phyloP scores from a whole-genome alignment of 2,888 invertebrate species.

The Hirtodrosophila alboralis region DNA sequence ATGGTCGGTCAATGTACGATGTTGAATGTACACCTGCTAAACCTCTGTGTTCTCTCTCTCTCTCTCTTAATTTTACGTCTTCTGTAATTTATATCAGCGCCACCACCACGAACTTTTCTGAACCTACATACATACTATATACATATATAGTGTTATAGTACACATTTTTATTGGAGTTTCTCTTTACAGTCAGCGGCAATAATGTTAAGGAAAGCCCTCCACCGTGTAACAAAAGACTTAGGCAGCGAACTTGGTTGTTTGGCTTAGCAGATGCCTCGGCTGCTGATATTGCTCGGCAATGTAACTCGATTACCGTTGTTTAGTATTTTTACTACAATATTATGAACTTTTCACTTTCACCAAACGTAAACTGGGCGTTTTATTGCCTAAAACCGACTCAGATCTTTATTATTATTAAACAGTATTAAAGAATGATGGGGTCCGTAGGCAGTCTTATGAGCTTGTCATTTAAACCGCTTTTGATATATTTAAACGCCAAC shows the following conservation, averaged over 20 bases:
- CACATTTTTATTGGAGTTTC: slow-evolving; percentile 38
- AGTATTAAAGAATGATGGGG: slow-evolving; percentile 9
- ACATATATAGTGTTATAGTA: too few relatives aligned
- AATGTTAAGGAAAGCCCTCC: slow-evolving; percentile 27
- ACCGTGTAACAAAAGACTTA: slow-evolving; percentile 21
- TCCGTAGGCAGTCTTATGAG: too few relatives aligned
- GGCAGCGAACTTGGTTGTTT: slow-evolving; percentile 21
- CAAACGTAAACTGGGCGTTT: slow-evolving; percentile 32
- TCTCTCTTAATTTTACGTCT: slow-evolving; percentile 35
- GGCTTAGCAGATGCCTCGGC: slow-evolving; percentile 2
- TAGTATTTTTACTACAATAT: slow-evolving; percentile 31
- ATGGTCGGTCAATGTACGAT: slow-evolving; percentile 68
- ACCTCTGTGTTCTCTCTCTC: too few relatives aligned
- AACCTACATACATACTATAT: slow-evolving; percentile 29
- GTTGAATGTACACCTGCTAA: slow-evolving; percentile 65
- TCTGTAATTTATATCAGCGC: slow-evolving; percentile 41
- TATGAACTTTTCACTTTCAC: slow-evolving; percentile 61
- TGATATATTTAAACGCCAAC: slow-evolving; percentile 24
- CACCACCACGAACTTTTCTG: slow-evolving; percentile 12
- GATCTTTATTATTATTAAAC: slow-evolving; percentile 27
- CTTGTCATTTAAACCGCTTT: neutral
- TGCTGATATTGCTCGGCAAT: slow-evolving; percentile 31
- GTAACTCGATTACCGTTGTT: slow-evolving; percentile 59
- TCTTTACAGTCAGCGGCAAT: slow-evolving; percentile 32
- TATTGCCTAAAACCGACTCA: slow-evolving; percentile 19